Evolutionary conservation across 2,888 invertebrate species (phyloP).

Genomic region (Aphrophora alni): DNA sequence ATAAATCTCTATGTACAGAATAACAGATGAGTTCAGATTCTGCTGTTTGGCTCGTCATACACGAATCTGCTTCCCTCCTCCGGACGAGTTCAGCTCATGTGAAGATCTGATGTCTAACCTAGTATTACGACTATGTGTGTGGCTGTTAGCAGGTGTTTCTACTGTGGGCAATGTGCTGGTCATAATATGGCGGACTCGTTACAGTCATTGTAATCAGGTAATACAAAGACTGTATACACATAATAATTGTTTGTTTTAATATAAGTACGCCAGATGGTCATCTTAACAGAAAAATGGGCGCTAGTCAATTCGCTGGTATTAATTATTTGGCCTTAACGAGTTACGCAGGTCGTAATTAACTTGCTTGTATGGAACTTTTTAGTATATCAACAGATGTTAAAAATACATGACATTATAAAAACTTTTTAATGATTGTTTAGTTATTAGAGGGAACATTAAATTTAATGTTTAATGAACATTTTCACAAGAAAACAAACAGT

Average conservation of each 20-base stretch:
- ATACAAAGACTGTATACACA: no score
- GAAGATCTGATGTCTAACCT: conserved; percentile 58
- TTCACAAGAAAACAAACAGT: no score
- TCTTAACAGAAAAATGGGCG: neutral
- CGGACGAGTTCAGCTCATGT: no score
- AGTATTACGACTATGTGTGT: conserved; percentile 56
- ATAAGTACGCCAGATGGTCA: neutral
- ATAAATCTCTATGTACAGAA: conserved; percentile 47
- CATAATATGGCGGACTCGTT: conserved; percentile 56
- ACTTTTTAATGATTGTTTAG: no score
- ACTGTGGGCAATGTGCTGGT: conserved; percentile 56
- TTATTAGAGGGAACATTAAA: no score
- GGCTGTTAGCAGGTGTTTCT: conserved; percentile 56
- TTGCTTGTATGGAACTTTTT: no score
- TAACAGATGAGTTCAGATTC: conserved; percentile 54
- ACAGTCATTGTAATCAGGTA: conserved; percentile 58
- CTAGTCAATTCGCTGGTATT: no score
- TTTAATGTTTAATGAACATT: no score
- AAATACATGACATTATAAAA: no score
- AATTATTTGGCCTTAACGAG: no score
- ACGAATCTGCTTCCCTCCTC: conserved; percentile 53
- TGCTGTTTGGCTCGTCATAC: conserved; percentile 54
- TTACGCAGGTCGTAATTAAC: no score
- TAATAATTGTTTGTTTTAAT: neutral
- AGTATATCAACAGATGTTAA: no score